A percentile compares a stretch with the other conserved stretches of the same genome.
Evolutionary conservation across 2,888 invertebrate species (phyloP).

Genomic region (Nematopogon swammerdamellus): DNA sequence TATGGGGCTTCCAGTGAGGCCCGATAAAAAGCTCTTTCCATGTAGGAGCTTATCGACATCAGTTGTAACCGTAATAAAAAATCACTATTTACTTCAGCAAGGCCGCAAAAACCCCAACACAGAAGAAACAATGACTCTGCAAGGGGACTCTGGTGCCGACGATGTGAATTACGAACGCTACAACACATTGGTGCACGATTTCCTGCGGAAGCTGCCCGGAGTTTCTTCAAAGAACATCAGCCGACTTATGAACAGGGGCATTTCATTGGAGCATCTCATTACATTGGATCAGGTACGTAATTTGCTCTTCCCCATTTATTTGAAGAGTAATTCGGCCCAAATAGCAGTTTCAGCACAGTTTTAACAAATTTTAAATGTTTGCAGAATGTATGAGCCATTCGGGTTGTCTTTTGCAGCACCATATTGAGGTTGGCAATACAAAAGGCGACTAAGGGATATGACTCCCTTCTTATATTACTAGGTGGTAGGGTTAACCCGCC

Average conservation of each 20-base stretch:
- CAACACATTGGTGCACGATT: constrained; percentile 72
- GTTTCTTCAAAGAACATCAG: constrained; percentile 83
- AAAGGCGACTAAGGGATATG: too few relatives aligned
- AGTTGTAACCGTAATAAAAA: too few relatives aligned
- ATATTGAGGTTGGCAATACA: too few relatives aligned
- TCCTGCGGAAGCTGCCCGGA: constrained; percentile 85
- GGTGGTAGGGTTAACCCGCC: too few relatives aligned
- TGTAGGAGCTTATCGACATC: not conserved
- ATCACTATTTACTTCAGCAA: constrained; percentile 55
- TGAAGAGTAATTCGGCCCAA: not conserved
- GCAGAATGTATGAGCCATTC: too few relatives aligned
- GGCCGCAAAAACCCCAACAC: constrained; percentile 80
- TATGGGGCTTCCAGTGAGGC: too few relatives aligned
- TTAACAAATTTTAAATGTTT: too few relatives aligned
- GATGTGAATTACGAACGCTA: constrained; percentile 59
- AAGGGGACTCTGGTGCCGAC: constrained; percentile 62
- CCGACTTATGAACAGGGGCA: constrained; percentile 69
- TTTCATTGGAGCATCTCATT: constrained; percentile 62
- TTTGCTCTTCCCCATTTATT: not conserved
- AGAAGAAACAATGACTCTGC: constrained; percentile 67
- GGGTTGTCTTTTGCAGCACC: too few relatives aligned
- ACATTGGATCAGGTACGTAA: constrained; percentile 52
- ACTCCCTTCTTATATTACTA: too few relatives aligned
- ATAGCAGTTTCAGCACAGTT: not conserved
- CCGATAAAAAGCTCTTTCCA: too few relatives aligned